Percentiles rank a stretch among this genome's conserved stretches.
Conservation (phyloP, 2,888 invertebrate genomes). For the Apamea epomidion region DNA sequence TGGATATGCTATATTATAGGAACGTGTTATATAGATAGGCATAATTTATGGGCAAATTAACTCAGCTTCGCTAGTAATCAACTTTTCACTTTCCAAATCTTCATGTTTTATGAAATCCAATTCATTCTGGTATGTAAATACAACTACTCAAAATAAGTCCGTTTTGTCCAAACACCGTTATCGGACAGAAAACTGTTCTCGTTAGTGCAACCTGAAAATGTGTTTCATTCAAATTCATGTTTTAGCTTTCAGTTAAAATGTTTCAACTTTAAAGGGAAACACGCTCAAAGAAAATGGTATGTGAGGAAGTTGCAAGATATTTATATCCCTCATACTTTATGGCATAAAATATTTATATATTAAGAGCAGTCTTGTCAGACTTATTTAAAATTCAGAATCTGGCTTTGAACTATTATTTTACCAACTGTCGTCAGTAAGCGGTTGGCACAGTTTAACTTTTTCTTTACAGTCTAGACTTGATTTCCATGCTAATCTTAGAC, state of each 20-base stretch:
- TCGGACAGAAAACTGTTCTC: constrained; percentile 38
- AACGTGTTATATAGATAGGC: neutral
- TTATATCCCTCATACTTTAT: constrained; percentile 51
- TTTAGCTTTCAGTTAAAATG: constrained; percentile 48
- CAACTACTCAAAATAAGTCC: constrained; percentile 9
- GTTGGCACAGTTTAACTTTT: constrained; percentile 52
- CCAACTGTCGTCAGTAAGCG: constrained; percentile 44
- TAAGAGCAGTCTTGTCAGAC: constrained; percentile 49
- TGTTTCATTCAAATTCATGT: constrained; percentile 49
- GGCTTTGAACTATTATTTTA: constrained; percentile 53
- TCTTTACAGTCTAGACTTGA: constrained; percentile 46
- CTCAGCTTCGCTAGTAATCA: neutral
- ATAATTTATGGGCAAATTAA: neutral
- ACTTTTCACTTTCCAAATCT: neutral
- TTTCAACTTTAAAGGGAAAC: constrained; percentile 47
- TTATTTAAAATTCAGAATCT: constrained; percentile 59
- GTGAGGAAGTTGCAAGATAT: constrained; percentile 47
- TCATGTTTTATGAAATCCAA: neutral
- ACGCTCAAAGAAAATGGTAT: constrained; percentile 58
- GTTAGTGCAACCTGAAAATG: constrained; percentile 45
- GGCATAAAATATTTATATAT: constrained; percentile 61
- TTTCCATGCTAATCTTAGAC: constrained; percentile 47
- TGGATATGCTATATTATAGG: neutral
- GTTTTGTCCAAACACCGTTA: constrained; percentile 24
- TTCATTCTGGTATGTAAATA: neutral